Evolutionary conservation across 2,113 vertebrate species (phyloP).

Genomic region (Salvelinus namaycush): DNA sequence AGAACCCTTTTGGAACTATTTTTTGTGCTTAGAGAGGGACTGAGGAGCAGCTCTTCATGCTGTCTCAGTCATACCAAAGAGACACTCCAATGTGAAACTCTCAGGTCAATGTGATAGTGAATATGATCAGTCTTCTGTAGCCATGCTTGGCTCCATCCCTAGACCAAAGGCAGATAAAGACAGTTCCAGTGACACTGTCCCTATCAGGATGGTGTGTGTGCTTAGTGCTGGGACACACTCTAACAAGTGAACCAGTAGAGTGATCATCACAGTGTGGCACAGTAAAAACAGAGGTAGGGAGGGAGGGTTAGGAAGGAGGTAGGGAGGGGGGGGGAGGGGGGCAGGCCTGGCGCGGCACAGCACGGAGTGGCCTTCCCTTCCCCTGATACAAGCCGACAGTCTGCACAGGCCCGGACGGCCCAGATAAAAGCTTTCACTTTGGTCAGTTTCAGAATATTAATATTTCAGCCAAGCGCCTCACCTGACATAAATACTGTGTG

Average conservation of each 20-base stretch:
- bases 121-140: no score
- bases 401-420: slow-evolving; percentile 55
- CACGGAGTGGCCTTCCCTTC: slow-evolving; percentile 34
- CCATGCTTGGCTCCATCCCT: background rate
- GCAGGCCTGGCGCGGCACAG: background rate
- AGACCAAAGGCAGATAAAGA: background rate
- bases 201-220: background rate
- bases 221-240: slow-evolving; percentile 31
- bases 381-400: slow-evolving; percentile 62
- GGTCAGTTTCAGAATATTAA: slow-evolving; percentile 81
- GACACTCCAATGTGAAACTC: no score
- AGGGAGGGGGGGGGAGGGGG: no score
- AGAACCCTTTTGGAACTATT: no score
- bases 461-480: slow-evolving; percentile 74
- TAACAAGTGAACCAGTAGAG: slow-evolving; percentile 57
- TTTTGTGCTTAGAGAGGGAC: no score
- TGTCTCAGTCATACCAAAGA: no score
- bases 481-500: slow-evolving; percentile 80
- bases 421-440: slow-evolving; percentile 79
- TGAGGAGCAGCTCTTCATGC: no score
- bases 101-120: no score
- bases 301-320: background rate
- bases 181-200: slow-evolving; percentile 45
- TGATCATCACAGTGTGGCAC: slow-evolving; percentile 58
- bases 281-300: slow-evolving; percentile 64